Percentiles rank a stretch among this genome's conserved stretches.
Conservation (phyloP, 2,797 vertebrate genomes). For the Mionectes olivaceus region DNA sequence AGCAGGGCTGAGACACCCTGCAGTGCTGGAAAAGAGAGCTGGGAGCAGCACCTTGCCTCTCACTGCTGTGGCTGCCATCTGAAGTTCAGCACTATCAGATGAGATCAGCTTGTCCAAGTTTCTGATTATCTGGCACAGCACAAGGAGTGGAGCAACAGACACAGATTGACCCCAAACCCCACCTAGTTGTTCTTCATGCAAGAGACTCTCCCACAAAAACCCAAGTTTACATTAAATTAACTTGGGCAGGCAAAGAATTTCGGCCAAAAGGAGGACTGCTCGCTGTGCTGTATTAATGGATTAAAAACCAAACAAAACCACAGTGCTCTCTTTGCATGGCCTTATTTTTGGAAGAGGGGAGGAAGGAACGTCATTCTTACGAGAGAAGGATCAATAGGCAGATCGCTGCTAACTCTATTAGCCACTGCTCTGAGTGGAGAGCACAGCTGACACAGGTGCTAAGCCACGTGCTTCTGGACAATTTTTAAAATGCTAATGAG, state of each 20-base stretch:
- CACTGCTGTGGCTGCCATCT: background rate
- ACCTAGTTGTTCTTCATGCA: background rate
- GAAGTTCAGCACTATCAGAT: background rate
- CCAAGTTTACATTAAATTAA: slow-evolving; percentile 9
- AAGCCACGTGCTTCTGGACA: slow-evolving; percentile 69
- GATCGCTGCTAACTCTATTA: slow-evolving; percentile 69
- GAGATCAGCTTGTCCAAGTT: background rate
- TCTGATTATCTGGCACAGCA: background rate
- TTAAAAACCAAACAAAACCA: background rate
- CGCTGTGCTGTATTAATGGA: slow-evolving; percentile 28
- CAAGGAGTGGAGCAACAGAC: background rate
- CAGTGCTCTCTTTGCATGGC: background rate
- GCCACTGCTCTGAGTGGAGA: slow-evolving; percentile 40
- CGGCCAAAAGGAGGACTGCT: background rate
- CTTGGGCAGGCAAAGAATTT: slow-evolving; percentile 32
- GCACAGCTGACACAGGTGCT: slow-evolving; percentile 61
- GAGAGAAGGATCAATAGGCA: slow-evolving; percentile 50
- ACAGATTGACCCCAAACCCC: background rate
- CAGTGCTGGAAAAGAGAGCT: background rate
- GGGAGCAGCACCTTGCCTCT: background rate
- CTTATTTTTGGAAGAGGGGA: slow-evolving; percentile 65
- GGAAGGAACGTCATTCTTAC: slow-evolving; percentile 36
- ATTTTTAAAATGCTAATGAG: slow-evolving; percentile 74
- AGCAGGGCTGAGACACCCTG: background rate
- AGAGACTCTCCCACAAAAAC: background rate